phyloP scores from a whole-genome alignment of 2,797 vertebrate genomes.

The Chaenodraco wilsoni region DNA sequence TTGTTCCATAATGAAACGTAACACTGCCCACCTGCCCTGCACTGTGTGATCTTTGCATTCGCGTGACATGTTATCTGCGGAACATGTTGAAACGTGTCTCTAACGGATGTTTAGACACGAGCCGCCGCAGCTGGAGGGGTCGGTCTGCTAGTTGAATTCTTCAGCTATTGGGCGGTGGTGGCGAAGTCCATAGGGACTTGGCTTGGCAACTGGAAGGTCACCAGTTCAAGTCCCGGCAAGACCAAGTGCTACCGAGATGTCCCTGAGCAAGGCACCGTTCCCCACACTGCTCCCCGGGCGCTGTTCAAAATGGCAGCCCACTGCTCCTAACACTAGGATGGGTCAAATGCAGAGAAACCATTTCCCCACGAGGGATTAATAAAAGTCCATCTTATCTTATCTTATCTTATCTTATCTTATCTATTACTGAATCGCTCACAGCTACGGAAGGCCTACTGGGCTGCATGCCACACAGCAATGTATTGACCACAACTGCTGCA shows the following conservation, averaged over 20 bases:
- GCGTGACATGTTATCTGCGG: conserved; percentile 45
- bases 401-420: too few relatives aligned
- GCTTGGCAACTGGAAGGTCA: too few relatives aligned
- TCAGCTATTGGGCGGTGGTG: neutral
- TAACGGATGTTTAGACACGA: conserved; percentile 38
- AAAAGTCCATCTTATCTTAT: too few relatives aligned
- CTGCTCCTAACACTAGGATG: too few relatives aligned
- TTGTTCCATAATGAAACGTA: conserved; percentile 63
- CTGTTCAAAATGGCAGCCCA: too few relatives aligned
- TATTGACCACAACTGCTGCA: conserved; percentile 8
- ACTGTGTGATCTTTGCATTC: conserved; percentile 51
- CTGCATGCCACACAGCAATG: conserved; percentile 8
- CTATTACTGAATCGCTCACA: neutral
- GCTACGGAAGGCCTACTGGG: neutral
- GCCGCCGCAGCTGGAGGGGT: conserved; percentile 15
- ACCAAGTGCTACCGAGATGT: too few relatives aligned
- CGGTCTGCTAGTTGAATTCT: conserved; percentile 11
- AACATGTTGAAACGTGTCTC: conserved; percentile 52
- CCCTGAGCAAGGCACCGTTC: too few relatives aligned
- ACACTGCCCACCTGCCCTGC: conserved; percentile 55
- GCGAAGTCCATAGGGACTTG: too few relatives aligned
- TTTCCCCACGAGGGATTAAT: too few relatives aligned
- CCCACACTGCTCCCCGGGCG: too few relatives aligned
- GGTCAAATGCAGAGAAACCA: too few relatives aligned
- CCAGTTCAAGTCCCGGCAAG: too few relatives aligned